phyloP scores from a whole-genome alignment of 2,797 vertebrate species.

The Pygocentrus nattereri region DNA sequence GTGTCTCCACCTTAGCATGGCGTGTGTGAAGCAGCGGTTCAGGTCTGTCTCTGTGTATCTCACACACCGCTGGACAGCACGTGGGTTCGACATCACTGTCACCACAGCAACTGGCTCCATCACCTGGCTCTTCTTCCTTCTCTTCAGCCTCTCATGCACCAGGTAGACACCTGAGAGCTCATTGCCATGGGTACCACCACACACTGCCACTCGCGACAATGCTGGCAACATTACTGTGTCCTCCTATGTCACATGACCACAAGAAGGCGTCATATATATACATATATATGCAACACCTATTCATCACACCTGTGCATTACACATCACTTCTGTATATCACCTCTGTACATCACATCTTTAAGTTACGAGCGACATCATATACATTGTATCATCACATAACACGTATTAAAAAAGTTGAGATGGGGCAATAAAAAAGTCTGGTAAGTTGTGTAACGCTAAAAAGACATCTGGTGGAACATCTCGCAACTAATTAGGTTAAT shows the following conservation, averaged over 20 bases:
- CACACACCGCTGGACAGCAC: conserved; percentile 75
- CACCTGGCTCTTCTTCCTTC: conserved; percentile 58
- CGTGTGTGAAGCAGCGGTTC: conserved; percentile 81
- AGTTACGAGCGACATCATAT: too few relatives aligned
- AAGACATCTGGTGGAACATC: too few relatives aligned
- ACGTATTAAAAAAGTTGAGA: too few relatives aligned
- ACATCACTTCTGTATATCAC: neutral
- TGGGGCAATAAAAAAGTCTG: too few relatives aligned
- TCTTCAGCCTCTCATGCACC: conserved; percentile 74
- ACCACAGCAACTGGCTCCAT: conserved; percentile 51
- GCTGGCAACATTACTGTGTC: conserved; percentile 64
- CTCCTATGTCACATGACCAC: conserved; percentile 65
- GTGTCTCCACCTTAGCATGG: conserved; percentile 70
- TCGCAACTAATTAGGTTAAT: too few relatives aligned
- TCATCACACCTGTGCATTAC: neutral
- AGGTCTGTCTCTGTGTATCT: conserved; percentile 81
- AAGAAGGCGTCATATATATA: conserved; percentile 8
- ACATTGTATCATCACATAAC: too few relatives aligned
- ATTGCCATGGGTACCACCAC: conserved; percentile 87
- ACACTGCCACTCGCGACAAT: conserved; percentile 79
- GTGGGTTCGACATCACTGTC: conserved; percentile 80
- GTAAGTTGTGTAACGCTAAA: too few relatives aligned
- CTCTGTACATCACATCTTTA: neutral
- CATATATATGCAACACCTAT: neutral
- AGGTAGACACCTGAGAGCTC: conserved; percentile 85